These are phyloP conservation scores for Clistopyga incitator DNA, from an alignment of 2,888 invertebrate genomes.

Conservation along the genomic window DNA sequence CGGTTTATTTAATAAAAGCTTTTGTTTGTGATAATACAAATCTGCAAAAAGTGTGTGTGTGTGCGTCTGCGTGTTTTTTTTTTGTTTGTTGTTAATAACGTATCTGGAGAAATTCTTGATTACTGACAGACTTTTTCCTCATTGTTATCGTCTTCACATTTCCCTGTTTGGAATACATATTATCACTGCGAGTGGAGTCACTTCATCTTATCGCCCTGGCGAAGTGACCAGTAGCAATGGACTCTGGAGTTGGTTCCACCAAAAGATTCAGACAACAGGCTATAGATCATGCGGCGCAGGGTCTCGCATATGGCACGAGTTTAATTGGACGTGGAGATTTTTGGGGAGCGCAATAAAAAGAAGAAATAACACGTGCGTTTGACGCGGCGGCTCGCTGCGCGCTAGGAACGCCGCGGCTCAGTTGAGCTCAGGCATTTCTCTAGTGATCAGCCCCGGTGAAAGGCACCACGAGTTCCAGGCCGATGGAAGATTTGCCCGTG, in stretches of 20 bases:
- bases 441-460: not conserved
- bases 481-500: not conserved
- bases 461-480: not conserved
- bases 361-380: not conserved
- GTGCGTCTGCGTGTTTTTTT: too few species aligned
- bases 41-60: not conserved
- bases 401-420: not conserved
- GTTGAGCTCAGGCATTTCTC: not conserved
- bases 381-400: not conserved
- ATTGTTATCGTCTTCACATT: not conserved
- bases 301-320: not conserved
- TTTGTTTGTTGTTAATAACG: too few species aligned
- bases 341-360: not conserved
- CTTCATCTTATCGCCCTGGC: not conserved
- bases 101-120: not conserved
- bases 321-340: not conserved
- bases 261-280: not conserved
- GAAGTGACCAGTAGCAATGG: not conserved
- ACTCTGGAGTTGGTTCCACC: constrained; percentile 1
- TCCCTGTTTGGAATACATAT: not conserved
- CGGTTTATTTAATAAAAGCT: not conserved
- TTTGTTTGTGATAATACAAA: not conserved
- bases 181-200: not conserved
- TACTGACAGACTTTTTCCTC: too few species aligned
- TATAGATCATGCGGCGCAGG: not conserved